Evolutionary conservation across 2,113 vertebrate species (phyloP).

Genomic region (Alectura lathami): DNA sequence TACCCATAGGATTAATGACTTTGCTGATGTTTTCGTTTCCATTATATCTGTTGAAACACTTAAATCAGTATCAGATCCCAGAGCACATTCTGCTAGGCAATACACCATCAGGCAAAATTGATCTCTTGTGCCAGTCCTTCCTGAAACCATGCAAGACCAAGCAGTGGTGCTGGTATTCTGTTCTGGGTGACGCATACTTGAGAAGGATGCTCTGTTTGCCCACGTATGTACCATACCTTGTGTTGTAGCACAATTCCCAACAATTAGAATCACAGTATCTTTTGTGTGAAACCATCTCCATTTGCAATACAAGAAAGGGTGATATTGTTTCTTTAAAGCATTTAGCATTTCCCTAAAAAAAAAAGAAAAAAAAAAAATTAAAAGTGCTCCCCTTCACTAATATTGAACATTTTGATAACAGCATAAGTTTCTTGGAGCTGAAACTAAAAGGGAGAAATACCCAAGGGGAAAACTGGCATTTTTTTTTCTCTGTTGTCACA

Average conservation of each 20-base stretch:
- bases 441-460: not conserved
- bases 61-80: not conserved
- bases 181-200: not conserved
- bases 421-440: not conserved
- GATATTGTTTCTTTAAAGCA: not conserved
- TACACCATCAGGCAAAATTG: not conserved
- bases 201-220: not conserved
- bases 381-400: not conserved
- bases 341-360: not conserved
- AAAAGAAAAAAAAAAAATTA: not conserved
- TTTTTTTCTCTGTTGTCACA: not conserved
- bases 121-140: not conserved
- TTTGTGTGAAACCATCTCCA: accelerated
- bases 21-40: not conserved
- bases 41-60: not conserved
- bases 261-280: not conserved
- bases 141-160: not conserved
- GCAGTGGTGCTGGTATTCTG: not conserved
- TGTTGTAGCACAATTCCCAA: not conserved
- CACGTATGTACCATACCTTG: not conserved
- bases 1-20: not conserved
- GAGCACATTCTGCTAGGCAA: not conserved
- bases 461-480: not conserved
- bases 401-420: not conserved
- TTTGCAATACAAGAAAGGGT: not conserved